These are phyloP conservation scores for Hirtodrosophila confusa DNA, from an alignment of 2,888 invertebrate species.

Conservation along the genomic window DNA sequence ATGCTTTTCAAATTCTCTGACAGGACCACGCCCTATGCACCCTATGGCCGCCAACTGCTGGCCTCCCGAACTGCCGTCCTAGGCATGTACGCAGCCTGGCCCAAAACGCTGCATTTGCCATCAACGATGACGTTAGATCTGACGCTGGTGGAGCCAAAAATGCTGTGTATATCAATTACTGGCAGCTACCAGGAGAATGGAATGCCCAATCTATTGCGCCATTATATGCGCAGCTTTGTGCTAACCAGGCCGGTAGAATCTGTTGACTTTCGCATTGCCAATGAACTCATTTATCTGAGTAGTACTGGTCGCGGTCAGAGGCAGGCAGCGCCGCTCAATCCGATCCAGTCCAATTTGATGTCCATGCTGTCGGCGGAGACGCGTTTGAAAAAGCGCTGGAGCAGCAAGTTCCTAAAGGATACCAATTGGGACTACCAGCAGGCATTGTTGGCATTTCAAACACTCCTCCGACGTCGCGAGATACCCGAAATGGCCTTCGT, in stretches of 20 bases:
- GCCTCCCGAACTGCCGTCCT: conserved; percentile 15
- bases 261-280: conserved; percentile 41
- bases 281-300: conserved; percentile 41
- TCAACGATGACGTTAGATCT: conserved; percentile 43
- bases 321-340: conserved; percentile 7
- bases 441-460: conserved; percentile 40
- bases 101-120: conserved; percentile 31
- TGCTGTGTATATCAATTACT: conserved; percentile 27
- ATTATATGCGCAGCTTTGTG: conserved; percentile 42
- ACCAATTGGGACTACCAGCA: conserved; percentile 55
- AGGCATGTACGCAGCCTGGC: conserved; percentile 37
- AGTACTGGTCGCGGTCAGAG: conserved; percentile 12
- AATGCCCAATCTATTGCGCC: neutral
- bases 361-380: conserved; percentile 32
- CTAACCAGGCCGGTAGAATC: conserved; percentile 17
- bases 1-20: neutral
- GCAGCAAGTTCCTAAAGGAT: conserved; percentile 37
- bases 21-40: conserved; percentile 27
- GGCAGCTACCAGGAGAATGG: conserved; percentile 36
- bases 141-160: conserved; percentile 18
- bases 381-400: conserved; percentile 29
- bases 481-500: conserved; percentile 40
- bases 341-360: conserved; percentile 18
- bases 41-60: conserved; percentile 13
- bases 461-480: conserved; percentile 11